Evolutionary conservation across 2,797 vertebrate species (phyloP), one percentile per base, ranked within the genome.

Genomic region (Pangasius mekongensis): DNA sequence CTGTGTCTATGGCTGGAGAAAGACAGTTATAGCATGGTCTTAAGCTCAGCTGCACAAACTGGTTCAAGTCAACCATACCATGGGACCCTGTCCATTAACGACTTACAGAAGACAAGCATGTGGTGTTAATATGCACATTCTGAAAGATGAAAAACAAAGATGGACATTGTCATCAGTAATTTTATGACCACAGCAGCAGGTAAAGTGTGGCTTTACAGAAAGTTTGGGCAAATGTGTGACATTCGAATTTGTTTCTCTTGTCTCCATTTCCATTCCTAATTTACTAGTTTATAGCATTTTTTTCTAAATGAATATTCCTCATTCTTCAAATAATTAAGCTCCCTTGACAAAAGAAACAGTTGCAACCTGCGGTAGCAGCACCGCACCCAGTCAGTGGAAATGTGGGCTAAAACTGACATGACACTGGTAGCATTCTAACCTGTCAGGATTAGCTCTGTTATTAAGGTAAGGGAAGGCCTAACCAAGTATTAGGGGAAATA

Each of bases 211-310:
- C 4, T 60, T 58, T 81, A n/a, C 36, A 66, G 81, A 83, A 83
- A 0, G 33, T 47, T 43, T 66, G 60, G 20, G 3, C 13, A 64
- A 60, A 64, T 62, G 58, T n/a, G 7, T 39, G 11, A 30, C 33
- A 3, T 60, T 80, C 0, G 0, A 27, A 60, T 62, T 36, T 43
- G 33, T 39, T 60, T 39, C 18, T 39, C 47, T 80, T 54, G 14
- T 80, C 76, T 80, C 27, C 6, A 56, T 80, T 80, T 80, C n/a
- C n/a, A 33, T 78, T 78, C 6, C 14, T 33, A 78, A n/a, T 78
- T 58, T 33, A 58, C 54, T 39, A 16, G n/a, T 58, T 81, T 81
- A 36, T 1, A 81, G 77, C 27, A 14, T n/a, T 27, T 76, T 7
- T 1, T 6, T 14, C 24, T 5, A 74, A 47, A 74, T 47, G 1